Conservation (phyloP, 2,888 invertebrate genomes). For the Sesia bembeciformis region DNA sequence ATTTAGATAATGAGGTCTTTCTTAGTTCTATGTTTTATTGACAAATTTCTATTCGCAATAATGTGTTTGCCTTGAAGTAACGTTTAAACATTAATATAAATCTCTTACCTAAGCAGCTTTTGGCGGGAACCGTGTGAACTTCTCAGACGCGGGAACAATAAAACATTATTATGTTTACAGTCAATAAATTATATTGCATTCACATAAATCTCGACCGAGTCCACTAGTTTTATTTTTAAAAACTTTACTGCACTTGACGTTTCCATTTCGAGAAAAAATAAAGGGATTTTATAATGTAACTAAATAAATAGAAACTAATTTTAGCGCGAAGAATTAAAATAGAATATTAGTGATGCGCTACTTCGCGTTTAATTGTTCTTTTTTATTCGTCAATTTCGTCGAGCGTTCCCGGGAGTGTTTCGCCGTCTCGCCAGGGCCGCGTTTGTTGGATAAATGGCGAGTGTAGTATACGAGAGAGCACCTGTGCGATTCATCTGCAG, state of each 20-base stretch:
- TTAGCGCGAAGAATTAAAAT: no score
- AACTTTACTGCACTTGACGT: background rate
- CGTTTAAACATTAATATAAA: no score
- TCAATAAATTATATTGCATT: constrained; percentile 17
- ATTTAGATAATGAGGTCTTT: no score
- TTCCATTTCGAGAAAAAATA: no score
- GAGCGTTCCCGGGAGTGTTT: constrained; percentile 14
- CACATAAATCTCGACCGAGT: constrained; percentile 1
- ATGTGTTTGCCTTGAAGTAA: no score
- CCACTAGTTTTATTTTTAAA: background rate
- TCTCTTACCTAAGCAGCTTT: constrained; percentile 36
- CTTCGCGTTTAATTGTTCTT: background rate
- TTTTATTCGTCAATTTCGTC: constrained; percentile 1
- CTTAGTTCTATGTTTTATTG: no score
- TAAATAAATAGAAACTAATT: no score
- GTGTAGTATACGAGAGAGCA: constrained; percentile 17
- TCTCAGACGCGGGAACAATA: constrained; percentile 34
- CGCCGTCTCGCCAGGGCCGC: constrained; percentile 50
- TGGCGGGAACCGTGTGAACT: constrained; percentile 31
- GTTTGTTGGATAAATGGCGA: constrained; percentile 61
- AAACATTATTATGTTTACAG: constrained; percentile 28
- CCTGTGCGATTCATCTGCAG: constrained; percentile 25
- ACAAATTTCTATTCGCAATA: no score
- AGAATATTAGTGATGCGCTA: no score
- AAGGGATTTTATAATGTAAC: no score